Evolutionary conservation across 2,797 vertebrate genomes (phyloP).

Genomic region (Euthynnus affinis): DNA sequence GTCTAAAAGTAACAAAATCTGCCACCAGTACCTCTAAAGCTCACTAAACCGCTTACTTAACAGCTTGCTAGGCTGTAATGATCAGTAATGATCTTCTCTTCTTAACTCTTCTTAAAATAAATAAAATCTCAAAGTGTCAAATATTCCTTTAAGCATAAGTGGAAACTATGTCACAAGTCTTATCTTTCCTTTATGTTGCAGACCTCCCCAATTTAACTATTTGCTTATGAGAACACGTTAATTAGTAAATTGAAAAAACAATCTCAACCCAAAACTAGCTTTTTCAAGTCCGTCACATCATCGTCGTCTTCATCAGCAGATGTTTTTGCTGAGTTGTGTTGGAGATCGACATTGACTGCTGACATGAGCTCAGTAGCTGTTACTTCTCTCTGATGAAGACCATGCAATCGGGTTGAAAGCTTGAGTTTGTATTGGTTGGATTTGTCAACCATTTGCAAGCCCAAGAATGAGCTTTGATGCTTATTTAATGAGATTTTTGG

Average conservation of each 20-base stretch:
- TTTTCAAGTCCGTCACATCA: background rate
- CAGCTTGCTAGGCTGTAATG: too few relatives aligned
- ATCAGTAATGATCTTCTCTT: too few relatives aligned
- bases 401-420: background rate
- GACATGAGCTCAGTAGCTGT: background rate
- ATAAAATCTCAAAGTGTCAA: background rate
- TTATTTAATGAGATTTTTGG: constrained; percentile 46
- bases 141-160: background rate
- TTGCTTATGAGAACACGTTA: too few relatives aligned
- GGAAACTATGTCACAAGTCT: background rate
- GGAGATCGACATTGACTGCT: background rate
- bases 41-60: too few relatives aligned
- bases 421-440: too few relatives aligned
- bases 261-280: background rate
- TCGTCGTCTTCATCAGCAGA: background rate
- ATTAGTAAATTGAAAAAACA: background rate
- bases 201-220: too few relatives aligned
- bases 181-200: too few relatives aligned
- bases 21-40: too few relatives aligned
- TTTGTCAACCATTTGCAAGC: too few relatives aligned
- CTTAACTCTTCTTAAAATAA: too few relatives aligned
- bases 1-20: too few relatives aligned
- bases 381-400: background rate
- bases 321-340: background rate
- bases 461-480: constrained; percentile 8